A percentile compares a stretch with the other conserved stretches of the same genome.
Conservation (phyloP, 2,888 invertebrate genomes). For the Calliscelio sp. region DNA sequence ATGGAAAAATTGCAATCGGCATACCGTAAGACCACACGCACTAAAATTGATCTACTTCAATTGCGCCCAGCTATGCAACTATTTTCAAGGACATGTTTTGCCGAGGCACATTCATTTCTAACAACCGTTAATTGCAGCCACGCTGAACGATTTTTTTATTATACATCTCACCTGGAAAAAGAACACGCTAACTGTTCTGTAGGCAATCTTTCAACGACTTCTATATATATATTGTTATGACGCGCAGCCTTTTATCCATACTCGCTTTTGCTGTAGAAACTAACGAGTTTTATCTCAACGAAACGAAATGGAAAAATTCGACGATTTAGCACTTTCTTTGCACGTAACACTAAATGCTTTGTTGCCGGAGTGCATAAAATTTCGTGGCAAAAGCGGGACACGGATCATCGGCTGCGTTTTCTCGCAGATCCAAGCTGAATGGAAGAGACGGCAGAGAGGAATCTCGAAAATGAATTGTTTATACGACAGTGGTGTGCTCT, state of each 20-base stretch:
- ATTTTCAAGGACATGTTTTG: slow-evolving; percentile 34
- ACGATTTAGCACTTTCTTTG: slow-evolving; percentile 40
- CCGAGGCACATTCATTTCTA: slow-evolving; percentile 18
- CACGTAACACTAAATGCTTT: slow-evolving; percentile 18
- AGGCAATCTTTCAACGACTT: slow-evolving; percentile 7
- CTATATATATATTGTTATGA: slow-evolving; percentile 34
- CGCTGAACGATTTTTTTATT: slow-evolving; percentile 21
- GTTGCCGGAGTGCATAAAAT: slow-evolving; percentile 30
- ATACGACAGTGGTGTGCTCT: slow-evolving; percentile 52
- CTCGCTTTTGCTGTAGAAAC: slow-evolving; percentile 18
- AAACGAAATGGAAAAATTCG: slow-evolving; percentile 35
- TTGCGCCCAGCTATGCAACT: slow-evolving; percentile 12
- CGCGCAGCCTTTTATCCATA: slow-evolving; percentile 3
- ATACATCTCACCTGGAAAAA: not conserved
- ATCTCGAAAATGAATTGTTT: slow-evolving; percentile 65
- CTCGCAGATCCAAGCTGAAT: slow-evolving; percentile 38
- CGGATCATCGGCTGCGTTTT: slow-evolving; percentile 48
- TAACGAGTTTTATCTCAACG: slow-evolving; percentile 10
- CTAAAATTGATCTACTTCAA: slow-evolving; percentile 35
- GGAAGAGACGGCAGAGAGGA: slow-evolving; percentile 26
- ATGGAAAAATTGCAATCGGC: slow-evolving; percentile 21
- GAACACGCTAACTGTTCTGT: slow-evolving; percentile 13
- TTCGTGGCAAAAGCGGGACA: slow-evolving; percentile 18
- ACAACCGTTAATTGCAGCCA: slow-evolving; percentile 23
- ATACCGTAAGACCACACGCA: slow-evolving; percentile 42